These are phyloP conservation scores for Novumbra hubbsi DNA, from an alignment of 2,797 vertebrate genomes.

Conservation along the genomic window DNA sequence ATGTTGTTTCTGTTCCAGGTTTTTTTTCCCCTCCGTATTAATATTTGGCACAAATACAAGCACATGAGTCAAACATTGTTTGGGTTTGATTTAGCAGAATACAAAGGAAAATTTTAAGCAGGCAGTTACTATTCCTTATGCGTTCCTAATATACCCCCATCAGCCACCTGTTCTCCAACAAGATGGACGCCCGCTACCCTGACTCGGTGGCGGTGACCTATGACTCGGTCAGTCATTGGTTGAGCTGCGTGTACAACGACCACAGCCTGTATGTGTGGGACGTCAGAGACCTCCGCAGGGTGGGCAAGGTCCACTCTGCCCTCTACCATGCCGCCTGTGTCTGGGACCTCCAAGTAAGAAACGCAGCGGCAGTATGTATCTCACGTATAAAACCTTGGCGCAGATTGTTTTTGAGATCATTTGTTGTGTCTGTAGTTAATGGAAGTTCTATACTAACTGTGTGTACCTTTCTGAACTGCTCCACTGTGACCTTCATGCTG, in stretches of 20 bases:
- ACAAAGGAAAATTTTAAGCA: no score
- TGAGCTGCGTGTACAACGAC: slow-evolving; percentile 93
- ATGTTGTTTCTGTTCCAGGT: no score
- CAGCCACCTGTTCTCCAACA: slow-evolving; percentile 80
- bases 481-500: slow-evolving; percentile 4
- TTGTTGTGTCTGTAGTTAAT: neutral
- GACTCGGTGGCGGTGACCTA: slow-evolving; percentile 87
- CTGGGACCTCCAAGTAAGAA: slow-evolving; percentile 91
- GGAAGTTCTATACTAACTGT: neutral
- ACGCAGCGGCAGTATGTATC: neutral
- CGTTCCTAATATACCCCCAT: slow-evolving; percentile 12
- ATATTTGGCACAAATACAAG: no score
- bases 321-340: slow-evolving; percentile 92
- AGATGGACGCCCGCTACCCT: slow-evolving; percentile 77
- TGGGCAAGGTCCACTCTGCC: slow-evolving; percentile 89
- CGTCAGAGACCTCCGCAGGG: slow-evolving; percentile 83
- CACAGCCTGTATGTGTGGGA: slow-evolving; percentile 98
- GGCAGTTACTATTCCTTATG: neutral
- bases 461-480: neutral
- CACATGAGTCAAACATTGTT: no score
- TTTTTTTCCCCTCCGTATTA: no score
- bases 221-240: slow-evolving; percentile 85
- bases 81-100: no score
- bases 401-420: neutral
- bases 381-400: neutral